These are phyloP conservation scores for Scolanthus callimorphus DNA, from an alignment of 92 coral and sea anemone species.

Conservation along the genomic window DNA sequence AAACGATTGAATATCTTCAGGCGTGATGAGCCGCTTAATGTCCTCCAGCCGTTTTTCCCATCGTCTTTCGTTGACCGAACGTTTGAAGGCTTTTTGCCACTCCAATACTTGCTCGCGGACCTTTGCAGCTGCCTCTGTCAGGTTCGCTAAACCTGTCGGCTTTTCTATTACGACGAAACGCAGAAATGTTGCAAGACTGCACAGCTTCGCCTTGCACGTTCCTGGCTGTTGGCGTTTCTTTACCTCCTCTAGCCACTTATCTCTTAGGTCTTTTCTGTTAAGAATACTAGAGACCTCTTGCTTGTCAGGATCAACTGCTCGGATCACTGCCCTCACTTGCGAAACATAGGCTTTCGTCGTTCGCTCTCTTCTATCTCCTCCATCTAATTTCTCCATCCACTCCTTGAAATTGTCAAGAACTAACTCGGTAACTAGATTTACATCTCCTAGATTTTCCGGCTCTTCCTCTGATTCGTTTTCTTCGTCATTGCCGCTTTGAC, in stretches of 20 bases:
- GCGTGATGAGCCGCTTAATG: conserved; percentile 33
- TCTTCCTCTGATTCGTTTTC: conserved; percentile 5
- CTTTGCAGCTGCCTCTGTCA: conserved; percentile 13
- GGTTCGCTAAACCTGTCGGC: conserved; percentile 20
- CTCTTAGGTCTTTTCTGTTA: conserved; percentile 33
- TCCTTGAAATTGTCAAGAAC: conserved; percentile 20
- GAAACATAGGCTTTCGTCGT: conserved; percentile 37
- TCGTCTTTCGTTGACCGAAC: conserved; percentile 20
- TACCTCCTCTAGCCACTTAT: conserved; percentile 30
- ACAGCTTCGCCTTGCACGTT: conserved; percentile 21
- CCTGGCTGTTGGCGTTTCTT: conserved; percentile 19
- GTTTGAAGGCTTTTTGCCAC: conserved; percentile 14
- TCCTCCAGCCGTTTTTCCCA: conserved; percentile 41
- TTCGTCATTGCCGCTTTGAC: no score
- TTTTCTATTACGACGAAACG: conserved; percentile 23
- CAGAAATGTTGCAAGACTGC: conserved; percentile 25
- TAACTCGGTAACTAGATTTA: conserved; percentile 22
- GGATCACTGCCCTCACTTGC: conserved; percentile 30
- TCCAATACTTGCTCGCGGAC: conserved; percentile 37
- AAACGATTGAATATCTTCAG: no score
- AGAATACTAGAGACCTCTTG: conserved; percentile 19
- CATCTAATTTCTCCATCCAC: conserved; percentile 50
- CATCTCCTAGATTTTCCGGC: not conserved
- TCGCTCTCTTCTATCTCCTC: conserved; percentile 37
- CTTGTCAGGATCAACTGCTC: conserved; percentile 27